Evolutionary conservation across 2,888 invertebrate genomes (phyloP).

Genomic region (Perdita meconis): DNA sequence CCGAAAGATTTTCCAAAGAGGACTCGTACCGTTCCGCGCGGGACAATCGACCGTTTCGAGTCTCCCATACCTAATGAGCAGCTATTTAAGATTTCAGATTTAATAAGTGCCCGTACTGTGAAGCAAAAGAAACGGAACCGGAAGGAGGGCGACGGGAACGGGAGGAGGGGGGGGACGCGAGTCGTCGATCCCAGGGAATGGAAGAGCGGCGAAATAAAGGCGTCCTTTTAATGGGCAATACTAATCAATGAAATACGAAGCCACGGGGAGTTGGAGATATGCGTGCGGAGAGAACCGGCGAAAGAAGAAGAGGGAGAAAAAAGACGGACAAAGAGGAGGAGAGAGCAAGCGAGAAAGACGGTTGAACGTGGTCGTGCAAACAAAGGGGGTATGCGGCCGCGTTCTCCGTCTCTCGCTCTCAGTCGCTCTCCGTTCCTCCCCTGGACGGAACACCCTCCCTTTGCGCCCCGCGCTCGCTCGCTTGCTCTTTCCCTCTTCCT

Average conservation of each 20-base stretch:
- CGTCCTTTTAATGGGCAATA: slow-evolving; percentile 83
- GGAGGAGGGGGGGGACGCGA: not conserved
- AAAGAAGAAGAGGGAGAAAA: slow-evolving; percentile 22
- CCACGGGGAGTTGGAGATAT: slow-evolving; percentile 73
- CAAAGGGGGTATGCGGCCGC: slow-evolving; percentile 80
- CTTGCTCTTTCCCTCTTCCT: slow-evolving; percentile 53
- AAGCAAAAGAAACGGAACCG: slow-evolving; percentile 7
- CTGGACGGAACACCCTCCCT: slow-evolving; percentile 36
- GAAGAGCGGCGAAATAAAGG: slow-evolving; percentile 79
- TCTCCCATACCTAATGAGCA: slow-evolving; percentile 30
- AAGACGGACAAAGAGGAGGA: slow-evolving; percentile 3
- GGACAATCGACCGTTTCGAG: slow-evolving; percentile 20
- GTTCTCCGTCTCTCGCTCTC: slow-evolving; percentile 50
- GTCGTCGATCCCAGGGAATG: slow-evolving; percentile 66
- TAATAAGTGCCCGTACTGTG: slow-evolving; percentile 10
- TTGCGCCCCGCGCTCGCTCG: slow-evolving; percentile 31
- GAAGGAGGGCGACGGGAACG: not conserved
- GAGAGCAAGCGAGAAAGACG: slow-evolving; percentile 49
- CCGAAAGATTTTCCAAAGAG: not conserved
- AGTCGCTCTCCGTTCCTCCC: slow-evolving; percentile 33
- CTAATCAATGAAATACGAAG: slow-evolving; percentile 84
- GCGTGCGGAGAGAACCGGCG: slow-evolving; percentile 64
- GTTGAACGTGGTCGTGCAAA: slow-evolving; percentile 79
- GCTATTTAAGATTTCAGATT: slow-evolving; percentile 35
- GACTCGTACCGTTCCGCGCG: slow-evolving; percentile 2